phyloP scores from a whole-genome alignment of 2,888 invertebrate species.

The Plemyria rubiginata region DNA sequence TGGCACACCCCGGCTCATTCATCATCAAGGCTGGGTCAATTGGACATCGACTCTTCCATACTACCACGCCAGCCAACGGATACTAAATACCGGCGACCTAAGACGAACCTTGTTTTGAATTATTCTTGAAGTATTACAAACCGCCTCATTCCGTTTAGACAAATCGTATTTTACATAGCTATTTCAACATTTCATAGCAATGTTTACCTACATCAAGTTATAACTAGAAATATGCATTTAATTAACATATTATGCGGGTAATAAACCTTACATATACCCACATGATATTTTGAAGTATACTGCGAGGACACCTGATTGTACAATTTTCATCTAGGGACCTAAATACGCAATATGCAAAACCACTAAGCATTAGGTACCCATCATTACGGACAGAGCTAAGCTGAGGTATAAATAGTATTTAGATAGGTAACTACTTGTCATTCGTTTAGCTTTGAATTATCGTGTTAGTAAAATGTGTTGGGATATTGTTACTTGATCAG shows the following conservation, averaged over 20 bases:
- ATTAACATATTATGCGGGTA: slow-evolving; percentile 77
- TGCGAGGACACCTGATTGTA: slow-evolving; percentile 64
- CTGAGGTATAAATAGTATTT: slow-evolving; percentile 38
- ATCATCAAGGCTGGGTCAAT: slow-evolving; percentile 71
- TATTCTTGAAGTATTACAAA: slow-evolving; percentile 38
- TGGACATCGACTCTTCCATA: slow-evolving; percentile 59
- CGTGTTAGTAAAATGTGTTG: slow-evolving; percentile 42
- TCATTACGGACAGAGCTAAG: slow-evolving; percentile 44
- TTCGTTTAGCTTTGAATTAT: slow-evolving; percentile 29
- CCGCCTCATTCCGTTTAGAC: slow-evolving; percentile 43
- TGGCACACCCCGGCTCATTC: slow-evolving; percentile 67
- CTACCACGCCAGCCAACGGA: slow-evolving; percentile 41
- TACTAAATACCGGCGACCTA: slow-evolving; percentile 51
- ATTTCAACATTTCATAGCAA: slow-evolving; percentile 60
- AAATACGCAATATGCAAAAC: slow-evolving; percentile 50
- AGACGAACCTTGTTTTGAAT: slow-evolving; percentile 47
- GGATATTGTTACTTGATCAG: slow-evolving; percentile 50
- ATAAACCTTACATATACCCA: slow-evolving; percentile 71
- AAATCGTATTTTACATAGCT: slow-evolving; percentile 51
- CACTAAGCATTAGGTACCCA: slow-evolving; percentile 38
- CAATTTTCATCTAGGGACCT: slow-evolving; percentile 50
- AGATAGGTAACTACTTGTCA: slow-evolving; percentile 25
- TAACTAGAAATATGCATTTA: slow-evolving; percentile 56
- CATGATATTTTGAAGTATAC: slow-evolving; percentile 62
- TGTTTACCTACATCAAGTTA: slow-evolving; percentile 54